A percentile compares a stretch with the other conserved stretches of the same genome.
Evolutionary conservation across 1,140 invertebrate species (phyloP).

Genomic region (Drosophila insularis): DNA sequence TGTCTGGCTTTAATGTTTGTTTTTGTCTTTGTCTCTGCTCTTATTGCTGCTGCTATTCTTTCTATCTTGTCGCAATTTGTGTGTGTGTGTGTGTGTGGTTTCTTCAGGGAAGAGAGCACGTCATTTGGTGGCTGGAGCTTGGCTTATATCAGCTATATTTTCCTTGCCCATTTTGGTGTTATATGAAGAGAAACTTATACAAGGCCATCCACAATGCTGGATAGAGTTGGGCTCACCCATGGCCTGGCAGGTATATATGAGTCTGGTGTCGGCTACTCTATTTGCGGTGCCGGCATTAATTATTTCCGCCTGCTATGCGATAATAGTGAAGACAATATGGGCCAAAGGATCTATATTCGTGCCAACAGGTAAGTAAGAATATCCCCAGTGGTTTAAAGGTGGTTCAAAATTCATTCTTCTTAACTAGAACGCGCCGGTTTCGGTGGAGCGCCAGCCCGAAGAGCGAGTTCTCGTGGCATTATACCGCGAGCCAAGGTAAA

Average conservation of each 20-base stretch:
- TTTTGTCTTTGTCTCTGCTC: not conserved
- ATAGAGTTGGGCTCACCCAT: constrained; percentile 90
- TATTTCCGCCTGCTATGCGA: constrained; percentile 94
- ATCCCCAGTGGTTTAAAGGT: no score
- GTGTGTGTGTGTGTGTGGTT: constrained; percentile 18
- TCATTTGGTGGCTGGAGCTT: constrained; percentile 90
- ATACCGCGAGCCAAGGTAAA: constrained; percentile 97
- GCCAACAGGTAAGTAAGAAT: constrained; percentile 73
- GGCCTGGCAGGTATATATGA: constrained; percentile 96
- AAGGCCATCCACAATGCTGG: constrained; percentile 94
- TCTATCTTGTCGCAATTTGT: not conserved
- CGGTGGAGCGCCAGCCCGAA: constrained; percentile 84
- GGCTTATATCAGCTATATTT: constrained; percentile 92
- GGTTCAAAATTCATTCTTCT: not conserved
- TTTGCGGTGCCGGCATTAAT: constrained; percentile 95
- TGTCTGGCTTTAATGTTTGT: constrained; percentile 28
- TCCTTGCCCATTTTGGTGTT: constrained; percentile 92
- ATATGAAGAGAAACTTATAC: constrained; percentile 90
- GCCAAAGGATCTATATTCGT: constrained; percentile 86
- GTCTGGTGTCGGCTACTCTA: constrained; percentile 90
- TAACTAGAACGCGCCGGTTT: constrained; percentile 82
- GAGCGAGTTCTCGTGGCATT: constrained; percentile 91
- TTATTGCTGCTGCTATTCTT: not conserved
- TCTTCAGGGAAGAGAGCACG: constrained; percentile 91
- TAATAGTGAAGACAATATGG: constrained; percentile 97